These are phyloP conservation scores for Atrichornis clamosus DNA, from an alignment of 2,113 vertebrate genomes.

Conservation along the genomic window DNA sequence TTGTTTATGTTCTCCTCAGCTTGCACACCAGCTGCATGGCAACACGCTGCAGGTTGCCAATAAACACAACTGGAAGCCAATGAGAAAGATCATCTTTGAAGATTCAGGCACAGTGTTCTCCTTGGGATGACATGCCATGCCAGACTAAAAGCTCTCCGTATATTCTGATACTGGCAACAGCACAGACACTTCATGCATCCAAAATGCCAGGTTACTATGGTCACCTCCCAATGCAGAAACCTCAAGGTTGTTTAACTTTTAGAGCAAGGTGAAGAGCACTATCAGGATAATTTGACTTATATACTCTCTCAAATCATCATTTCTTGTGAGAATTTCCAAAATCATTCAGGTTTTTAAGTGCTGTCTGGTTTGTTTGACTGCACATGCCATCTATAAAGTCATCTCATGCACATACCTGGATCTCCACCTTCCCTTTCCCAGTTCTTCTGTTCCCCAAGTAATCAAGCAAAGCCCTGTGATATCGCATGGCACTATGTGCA, in stretches of 20 bases:
- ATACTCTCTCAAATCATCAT: not conserved
- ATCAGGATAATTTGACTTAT: not conserved
- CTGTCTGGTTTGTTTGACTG: not conserved
- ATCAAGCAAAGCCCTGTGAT: not conserved
- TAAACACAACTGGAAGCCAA: slow-evolving; percentile 27
- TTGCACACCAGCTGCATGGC: not conserved
- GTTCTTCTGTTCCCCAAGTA: not conserved
- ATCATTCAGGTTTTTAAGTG: not conserved
- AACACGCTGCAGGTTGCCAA: slow-evolving; percentile 17
- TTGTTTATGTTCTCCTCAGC: slow-evolving; percentile 18
- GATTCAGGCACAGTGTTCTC: not conserved
- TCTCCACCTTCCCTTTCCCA: not conserved
- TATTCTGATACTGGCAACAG: not conserved
- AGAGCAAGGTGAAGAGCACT: not conserved
- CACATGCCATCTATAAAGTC: not conserved
- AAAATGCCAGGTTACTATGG: not conserved
- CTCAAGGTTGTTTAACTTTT: not conserved
- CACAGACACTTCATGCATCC: not conserved
- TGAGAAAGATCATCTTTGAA: slow-evolving; percentile 8
- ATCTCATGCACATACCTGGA: accelerated
- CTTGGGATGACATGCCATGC: not conserved
- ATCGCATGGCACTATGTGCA: not conserved
- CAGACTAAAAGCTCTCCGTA: not conserved
- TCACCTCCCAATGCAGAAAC: not conserved
- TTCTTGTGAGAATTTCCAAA: not conserved